Evolutionary conservation across 1,140 invertebrate species (phyloP).

Genomic region (Glossosoma conforme): DNA sequence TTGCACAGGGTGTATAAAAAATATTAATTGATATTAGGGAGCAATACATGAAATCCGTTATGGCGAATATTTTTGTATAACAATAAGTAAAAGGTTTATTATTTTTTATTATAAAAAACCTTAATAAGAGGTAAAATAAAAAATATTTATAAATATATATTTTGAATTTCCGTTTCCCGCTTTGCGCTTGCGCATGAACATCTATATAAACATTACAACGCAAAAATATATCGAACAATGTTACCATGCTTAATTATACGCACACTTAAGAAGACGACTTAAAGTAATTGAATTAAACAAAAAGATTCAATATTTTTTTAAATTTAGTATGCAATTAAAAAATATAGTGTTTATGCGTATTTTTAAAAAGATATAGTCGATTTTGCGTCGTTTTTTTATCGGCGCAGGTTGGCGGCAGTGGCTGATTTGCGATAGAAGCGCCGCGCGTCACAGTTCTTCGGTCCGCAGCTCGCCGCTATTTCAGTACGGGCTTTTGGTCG

Average conservation of each 20-base stretch:
- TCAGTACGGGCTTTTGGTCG: slow-evolving; percentile 27
- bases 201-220: not conserved
- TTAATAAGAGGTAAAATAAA: too few species aligned
- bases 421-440: slow-evolving; percentile 15
- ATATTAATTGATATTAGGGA: too few species aligned
- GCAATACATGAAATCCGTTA: too few species aligned
- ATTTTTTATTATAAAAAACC: too few species aligned
- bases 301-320: not conserved
- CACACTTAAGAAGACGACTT: not conserved
- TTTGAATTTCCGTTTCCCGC: not conserved
- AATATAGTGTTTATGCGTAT: slow-evolving; percentile 1
- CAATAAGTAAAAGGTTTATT: too few species aligned
- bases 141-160: too few species aligned
- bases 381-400: too few species aligned
- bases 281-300: not conserved
- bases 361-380: not conserved
- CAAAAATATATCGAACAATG: not conserved
- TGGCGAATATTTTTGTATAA: too few species aligned
- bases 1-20: too few species aligned
- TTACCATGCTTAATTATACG: not conserved
- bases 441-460: slow-evolving; percentile 21
- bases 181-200: not conserved
- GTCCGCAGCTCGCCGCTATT: slow-evolving; percentile 16
- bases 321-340: not conserved
- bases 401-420: slow-evolving; percentile 15